These are phyloP conservation scores for Hyles lineata DNA, from an alignment of 2,888 invertebrate genomes.

Conservation along the genomic window DNA sequence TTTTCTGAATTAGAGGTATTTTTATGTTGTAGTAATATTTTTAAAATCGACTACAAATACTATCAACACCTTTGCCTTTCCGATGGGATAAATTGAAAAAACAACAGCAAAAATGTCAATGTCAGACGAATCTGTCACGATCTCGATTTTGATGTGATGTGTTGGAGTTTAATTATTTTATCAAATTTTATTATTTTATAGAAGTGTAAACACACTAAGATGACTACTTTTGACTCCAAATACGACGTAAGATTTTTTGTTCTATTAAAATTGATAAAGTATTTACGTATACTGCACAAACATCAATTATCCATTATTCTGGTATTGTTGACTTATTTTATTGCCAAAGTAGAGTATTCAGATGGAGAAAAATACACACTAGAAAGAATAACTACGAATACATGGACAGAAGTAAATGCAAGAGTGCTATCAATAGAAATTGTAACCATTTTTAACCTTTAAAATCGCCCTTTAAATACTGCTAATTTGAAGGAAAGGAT, in stretches of 20 bases:
- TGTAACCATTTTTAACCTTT: neutral
- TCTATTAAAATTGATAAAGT: constrained; percentile 14
- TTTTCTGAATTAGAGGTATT: too few relatives aligned
- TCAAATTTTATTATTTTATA: constrained; percentile 42
- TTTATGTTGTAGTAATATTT: too few relatives aligned
- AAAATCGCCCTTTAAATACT: neutral
- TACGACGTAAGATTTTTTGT: constrained; percentile 82
- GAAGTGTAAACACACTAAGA: constrained; percentile 45
- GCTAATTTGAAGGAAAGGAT: neutral
- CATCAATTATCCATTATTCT: neutral
- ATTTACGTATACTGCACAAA: neutral
- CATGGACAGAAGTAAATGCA: neutral
- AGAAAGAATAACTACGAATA: too few relatives aligned
- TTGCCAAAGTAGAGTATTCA: neutral
- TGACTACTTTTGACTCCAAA: constrained; percentile 78
- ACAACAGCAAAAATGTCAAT: neutral
- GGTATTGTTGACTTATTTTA: constrained; percentile 1
- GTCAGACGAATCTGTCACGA: constrained; percentile 20
- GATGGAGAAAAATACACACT: neutral
- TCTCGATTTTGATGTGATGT: constrained; percentile 52
- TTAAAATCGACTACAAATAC: neutral
- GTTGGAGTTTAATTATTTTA: constrained; percentile 64
- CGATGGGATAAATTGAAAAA: too few relatives aligned
- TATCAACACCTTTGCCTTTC: too few relatives aligned
- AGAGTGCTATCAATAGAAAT: too few relatives aligned